Evolutionary conservation across 2,113 vertebrate genomes (phyloP), one percentile per base, ranked within the genome.

Genomic region (Sorex fumeus): DNA sequence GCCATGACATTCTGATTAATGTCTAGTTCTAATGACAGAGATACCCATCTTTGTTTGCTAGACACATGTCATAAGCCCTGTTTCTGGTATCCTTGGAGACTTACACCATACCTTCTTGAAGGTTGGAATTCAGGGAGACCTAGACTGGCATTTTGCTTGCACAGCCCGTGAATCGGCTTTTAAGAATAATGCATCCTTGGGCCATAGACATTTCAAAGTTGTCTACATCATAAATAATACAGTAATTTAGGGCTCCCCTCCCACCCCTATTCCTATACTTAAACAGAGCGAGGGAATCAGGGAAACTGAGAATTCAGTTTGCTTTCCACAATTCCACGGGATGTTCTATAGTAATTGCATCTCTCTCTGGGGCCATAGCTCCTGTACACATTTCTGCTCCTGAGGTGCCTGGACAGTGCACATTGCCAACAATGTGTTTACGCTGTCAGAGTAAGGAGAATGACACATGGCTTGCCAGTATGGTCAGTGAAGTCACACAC

Each of bases 191-290:
- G 13, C 80, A 32, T 80, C 43, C 32, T 64, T 76, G 21, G 74
- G 47, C n/a, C 16, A 21, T 45, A 60, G 40, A 15, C 32, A 57
- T 36, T 78, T 66, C 36, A n/a, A 85, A n/a, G 18, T 50, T 93
- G 18, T 53, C 74, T 60, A 45, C 19, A 30, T 85, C 64, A 28
- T 23, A 76, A 91, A 90, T 87, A 50, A 76, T 45, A 79, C 27
- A 66, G 13, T 4, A n/a, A 7, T 45, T 84, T 36, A 47, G 30
- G 7, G 40, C 40, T 4, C 40, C 40, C 7, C 40, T 40, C 40
- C 45, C 72, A 77, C 50, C 79, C 50, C 57, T 28, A 3, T 30
- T 36, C 23, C 34, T 9, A 71, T 60, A 6, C 8, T 34, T 43
- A 77, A 80, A 69, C 72, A 23, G 32, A 79, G 53, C 11, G 27